phyloP scores from a whole-genome alignment of 2,113 vertebrate species.

The Mellivora capensis region DNA sequence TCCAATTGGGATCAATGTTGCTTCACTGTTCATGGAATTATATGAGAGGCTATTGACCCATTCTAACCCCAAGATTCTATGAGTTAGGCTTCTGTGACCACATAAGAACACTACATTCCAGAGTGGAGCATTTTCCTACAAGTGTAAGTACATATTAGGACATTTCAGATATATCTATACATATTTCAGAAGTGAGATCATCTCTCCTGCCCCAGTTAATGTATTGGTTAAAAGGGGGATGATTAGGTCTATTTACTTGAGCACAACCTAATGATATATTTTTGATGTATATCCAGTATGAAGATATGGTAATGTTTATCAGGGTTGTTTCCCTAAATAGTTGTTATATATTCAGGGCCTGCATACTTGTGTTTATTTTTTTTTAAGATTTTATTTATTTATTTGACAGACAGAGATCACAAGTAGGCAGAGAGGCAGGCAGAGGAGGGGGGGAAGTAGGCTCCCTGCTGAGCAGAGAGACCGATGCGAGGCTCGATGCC shows the following conservation, averaged over 20 bases:
- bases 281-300: not conserved
- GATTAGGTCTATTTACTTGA: not conserved
- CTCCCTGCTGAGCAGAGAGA: no score
- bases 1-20: not conserved
- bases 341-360: not conserved
- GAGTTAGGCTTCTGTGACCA: conserved; percentile 36
- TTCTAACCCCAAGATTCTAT: conserved; percentile 1
- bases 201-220: not conserved
- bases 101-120: conserved; percentile 1
- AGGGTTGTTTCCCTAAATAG: not conserved
- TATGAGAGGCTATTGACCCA: not conserved
- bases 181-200: not conserved
- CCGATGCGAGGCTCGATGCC: no score
- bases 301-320: not conserved
- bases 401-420: no score
- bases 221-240: not conserved
- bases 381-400: no score
- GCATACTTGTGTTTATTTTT: not conserved
- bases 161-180: not conserved
- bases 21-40: not conserved
- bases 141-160: not conserved
- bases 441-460: no score
- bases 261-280: not conserved
- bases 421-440: no score
- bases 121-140: not conserved